Evolutionary conservation across 2,113 vertebrate species (phyloP), one percentile per base, ranked within the genome.

Genomic region (Chrysochloris asiatica): DNA sequence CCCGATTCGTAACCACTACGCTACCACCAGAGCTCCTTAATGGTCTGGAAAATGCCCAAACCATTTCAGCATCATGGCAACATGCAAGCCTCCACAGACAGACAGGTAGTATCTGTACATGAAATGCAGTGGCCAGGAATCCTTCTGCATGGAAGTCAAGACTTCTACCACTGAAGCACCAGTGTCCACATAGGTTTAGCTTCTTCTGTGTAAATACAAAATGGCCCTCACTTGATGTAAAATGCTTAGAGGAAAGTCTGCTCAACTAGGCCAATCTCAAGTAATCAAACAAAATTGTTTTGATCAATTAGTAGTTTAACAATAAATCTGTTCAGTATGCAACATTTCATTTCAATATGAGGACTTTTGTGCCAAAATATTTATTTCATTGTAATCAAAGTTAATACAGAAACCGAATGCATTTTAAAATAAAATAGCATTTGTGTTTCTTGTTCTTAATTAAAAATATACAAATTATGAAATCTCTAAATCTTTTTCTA

Each of bases 401-500:
- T 82, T 56, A 85, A 78, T 78, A 79, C 12, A 4, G 17, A 72
- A 90, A 76, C 3, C 17, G 83, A 67, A 48, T 69, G 1, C 1
- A 17, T 86, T 93, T 95, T 21, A 92, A 81, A 93, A 61, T 81
- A 67, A 90, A 94, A 77, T 77, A 63, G 9, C 16, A 75, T 86
- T 72, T 94, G 38, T 72, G 33, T 88, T 90, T 69, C 65, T 90
- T 30, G 10, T 86, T 14, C 69, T 83, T 61, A 65, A 10, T 65
- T 56, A 71, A 36, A 84, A 72, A 92, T 12, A 69, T 83, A 41
- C 56, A 75, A 85, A 83, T 82, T 61, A 61, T 61, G 26, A n/a
- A n/a, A 71, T 86, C 45, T 82, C 56, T 65, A 79, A 95, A 52
- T 24, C n/a, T 77, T 61, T 86, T 89, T 94, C 26, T 30, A 72